Conservation (phyloP, 2,888 invertebrate genomes). For the Cancer borealis region DNA sequence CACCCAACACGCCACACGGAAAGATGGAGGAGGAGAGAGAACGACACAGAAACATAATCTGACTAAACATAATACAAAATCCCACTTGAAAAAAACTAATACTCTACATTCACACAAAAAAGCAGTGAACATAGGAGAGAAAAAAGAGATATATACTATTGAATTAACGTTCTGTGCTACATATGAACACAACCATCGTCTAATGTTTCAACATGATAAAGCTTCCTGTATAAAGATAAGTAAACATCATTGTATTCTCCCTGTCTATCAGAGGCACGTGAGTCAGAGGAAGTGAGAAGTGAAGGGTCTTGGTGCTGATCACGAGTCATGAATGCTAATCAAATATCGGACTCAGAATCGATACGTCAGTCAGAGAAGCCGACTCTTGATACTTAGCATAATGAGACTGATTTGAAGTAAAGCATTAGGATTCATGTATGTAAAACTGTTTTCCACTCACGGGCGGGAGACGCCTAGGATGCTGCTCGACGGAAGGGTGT, state of each 20-base stretch:
- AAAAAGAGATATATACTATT: no score
- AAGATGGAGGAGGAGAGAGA: background rate
- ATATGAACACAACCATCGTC: no score
- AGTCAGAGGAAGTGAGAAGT: background rate
- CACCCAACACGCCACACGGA: background rate
- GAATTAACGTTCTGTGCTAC: no score
- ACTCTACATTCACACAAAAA: no score
- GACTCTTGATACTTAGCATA: background rate
- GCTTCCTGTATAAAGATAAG: no score
- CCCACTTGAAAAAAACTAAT: no score
- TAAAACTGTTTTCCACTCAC: background rate
- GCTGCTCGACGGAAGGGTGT: background rate
- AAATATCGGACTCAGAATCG: background rate
- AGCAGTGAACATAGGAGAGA: no score
- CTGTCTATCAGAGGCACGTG: background rate
- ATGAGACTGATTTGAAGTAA: background rate
- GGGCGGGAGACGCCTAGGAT: background rate
- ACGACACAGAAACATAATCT: background rate
- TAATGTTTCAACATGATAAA: no score
- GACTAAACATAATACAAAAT: no score
- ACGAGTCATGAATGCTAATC: constrained; percentile 15
- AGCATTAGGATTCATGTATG: constrained; percentile 25
- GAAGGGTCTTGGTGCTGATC: background rate
- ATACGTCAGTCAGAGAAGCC: background rate
- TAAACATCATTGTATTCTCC: background rate